Conservation (phyloP, 2,797 vertebrate species). For the Hippopotamyrus pictus region DNA sequence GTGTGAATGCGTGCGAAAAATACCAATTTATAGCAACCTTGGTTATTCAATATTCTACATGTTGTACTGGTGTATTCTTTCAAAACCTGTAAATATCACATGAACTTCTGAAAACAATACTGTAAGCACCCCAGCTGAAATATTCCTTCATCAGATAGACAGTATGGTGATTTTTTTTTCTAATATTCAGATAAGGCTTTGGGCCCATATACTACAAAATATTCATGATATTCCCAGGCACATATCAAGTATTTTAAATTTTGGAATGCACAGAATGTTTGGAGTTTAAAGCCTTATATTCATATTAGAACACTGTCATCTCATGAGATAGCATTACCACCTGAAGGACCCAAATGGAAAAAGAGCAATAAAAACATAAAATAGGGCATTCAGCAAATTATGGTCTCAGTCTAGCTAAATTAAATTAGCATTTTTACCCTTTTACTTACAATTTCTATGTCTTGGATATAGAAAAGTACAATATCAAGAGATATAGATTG, state of each 20-base stretch:
- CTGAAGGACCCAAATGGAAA: neutral
- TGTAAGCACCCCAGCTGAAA: neutral
- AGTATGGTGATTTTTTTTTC: neutral
- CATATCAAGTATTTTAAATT: neutral
- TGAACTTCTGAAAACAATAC: neutral
- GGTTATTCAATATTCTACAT: neutral
- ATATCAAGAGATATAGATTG: neutral
- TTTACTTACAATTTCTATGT: neutral
- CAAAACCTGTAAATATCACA: neutral
- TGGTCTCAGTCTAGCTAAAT: neutral
- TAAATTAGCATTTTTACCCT: neutral
- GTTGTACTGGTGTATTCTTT: neutral
- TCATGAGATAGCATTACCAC: neutral
- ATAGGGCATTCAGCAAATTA: neutral
- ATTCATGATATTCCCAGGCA: neutral
- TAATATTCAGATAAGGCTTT: neutral
- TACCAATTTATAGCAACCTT: neutral
- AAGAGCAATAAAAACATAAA: neutral
- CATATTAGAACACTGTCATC: neutral
- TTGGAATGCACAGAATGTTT: neutral
- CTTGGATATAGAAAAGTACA: neutral
- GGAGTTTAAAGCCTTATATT: neutral
- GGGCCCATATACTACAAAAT: neutral
- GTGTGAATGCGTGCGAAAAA: neutral
- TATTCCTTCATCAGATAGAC: neutral